Conservation (phyloP, 2,888 invertebrate species). For the Acrobasis suavella region DNA sequence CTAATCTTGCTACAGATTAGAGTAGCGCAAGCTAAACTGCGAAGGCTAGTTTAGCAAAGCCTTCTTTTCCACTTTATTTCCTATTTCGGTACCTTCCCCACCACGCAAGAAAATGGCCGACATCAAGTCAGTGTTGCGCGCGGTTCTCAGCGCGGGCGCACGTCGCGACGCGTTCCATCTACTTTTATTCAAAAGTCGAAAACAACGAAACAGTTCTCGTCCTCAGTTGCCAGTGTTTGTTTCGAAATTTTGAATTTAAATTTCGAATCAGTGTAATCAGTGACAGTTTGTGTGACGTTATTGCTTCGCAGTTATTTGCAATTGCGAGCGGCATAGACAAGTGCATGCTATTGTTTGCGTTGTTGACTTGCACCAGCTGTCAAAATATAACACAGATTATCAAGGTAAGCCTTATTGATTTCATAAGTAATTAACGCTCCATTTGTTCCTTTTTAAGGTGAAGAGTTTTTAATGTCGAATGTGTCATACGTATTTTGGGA, state of each 20-base stretch:
- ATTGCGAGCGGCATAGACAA: slow-evolving; percentile 30
- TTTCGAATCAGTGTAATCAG: slow-evolving; percentile 41
- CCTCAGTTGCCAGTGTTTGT: slow-evolving; percentile 34
- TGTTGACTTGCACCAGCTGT: slow-evolving; percentile 68
- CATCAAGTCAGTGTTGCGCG: slow-evolving; percentile 65
- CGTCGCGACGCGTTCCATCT: slow-evolving; percentile 43
- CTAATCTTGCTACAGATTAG: not conserved
- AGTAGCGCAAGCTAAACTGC: slow-evolving; percentile 12
- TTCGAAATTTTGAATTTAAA: slow-evolving; percentile 42
- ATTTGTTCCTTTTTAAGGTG: slow-evolving; percentile 33
- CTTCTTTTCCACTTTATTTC: slow-evolving; percentile 67
- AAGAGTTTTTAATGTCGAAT: slow-evolving; percentile 4
- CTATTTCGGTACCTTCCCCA: slow-evolving; percentile 65
- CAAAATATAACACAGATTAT: slow-evolving; percentile 64
- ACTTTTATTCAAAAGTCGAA: slow-evolving; percentile 39
- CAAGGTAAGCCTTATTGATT: slow-evolving; percentile 66
- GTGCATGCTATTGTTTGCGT: slow-evolving; percentile 55
- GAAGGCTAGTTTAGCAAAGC: slow-evolving; percentile 38
- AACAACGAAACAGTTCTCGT: slow-evolving; percentile 40
- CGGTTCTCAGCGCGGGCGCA: slow-evolving; percentile 64
- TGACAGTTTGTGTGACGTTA: slow-evolving; percentile 44
- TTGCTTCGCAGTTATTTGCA: slow-evolving; percentile 20
- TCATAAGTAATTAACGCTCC: slow-evolving; percentile 39
- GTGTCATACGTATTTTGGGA: slow-evolving; percentile 32
- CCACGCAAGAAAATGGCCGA: slow-evolving; percentile 71